Conservation (phyloP, 2,888 invertebrate species). For the Luperina testacea region DNA sequence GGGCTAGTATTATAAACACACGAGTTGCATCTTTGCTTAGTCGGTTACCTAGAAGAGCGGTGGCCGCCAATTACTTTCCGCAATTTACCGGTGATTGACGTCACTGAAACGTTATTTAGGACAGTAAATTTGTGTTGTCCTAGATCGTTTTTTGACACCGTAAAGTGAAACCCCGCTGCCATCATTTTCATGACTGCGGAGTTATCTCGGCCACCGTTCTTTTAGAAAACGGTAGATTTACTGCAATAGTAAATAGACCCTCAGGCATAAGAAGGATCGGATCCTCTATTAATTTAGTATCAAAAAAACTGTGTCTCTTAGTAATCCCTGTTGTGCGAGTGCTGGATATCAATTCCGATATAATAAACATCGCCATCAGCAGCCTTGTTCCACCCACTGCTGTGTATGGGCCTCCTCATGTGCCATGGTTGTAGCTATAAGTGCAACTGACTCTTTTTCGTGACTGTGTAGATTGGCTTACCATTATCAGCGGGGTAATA, state of each 20-base stretch:
- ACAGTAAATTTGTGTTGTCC: background rate
- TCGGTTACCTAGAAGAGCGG: background rate
- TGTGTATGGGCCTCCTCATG: background rate
- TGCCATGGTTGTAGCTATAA: background rate
- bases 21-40: constrained; percentile 39
- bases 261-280: background rate
- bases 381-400: background rate
- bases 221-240: background rate
- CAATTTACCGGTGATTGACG: background rate
- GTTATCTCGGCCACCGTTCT: background rate
- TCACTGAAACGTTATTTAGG: background rate
- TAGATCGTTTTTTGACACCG: background rate
- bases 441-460: background rate
- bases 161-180: background rate
- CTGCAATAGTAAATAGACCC: background rate
- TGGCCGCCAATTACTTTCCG: background rate
- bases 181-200: background rate
- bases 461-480: background rate
- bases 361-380: background rate
- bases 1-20: constrained; percentile 36
- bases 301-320: constrained; percentile 6
- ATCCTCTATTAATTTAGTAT: background rate
- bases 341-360: background rate
- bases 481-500: too few species aligned
- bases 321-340: background rate